These are phyloP conservation scores for Trachops cirrhosus DNA, from an alignment of 2,797 vertebrate genomes.

Conservation along the genomic window DNA sequence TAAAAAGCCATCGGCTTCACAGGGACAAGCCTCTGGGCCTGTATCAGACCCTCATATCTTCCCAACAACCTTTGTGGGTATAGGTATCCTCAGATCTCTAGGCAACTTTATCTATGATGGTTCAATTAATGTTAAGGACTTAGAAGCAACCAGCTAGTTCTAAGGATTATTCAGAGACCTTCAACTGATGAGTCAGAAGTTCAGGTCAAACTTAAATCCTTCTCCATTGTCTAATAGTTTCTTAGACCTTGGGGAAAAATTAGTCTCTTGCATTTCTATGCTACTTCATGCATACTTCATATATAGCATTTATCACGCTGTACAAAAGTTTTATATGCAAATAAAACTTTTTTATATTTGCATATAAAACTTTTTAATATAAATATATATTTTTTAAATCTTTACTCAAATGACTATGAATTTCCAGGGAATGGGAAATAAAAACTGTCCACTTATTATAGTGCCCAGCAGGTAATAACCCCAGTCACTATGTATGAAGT, in stretches of 20 bases:
- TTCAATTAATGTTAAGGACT: not conserved
- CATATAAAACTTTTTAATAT: not conserved
- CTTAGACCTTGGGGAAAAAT: not conserved
- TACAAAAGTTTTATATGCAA: not conserved
- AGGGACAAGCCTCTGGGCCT: not conserved
- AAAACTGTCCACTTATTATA: not conserved
- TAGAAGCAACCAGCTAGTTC: not conserved
- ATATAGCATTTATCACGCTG: not conserved
- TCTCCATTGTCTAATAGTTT: not conserved
- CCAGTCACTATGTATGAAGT: not conserved
- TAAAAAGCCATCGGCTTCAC: not conserved
- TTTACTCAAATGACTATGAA: not conserved
- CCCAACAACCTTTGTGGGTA: not conserved
- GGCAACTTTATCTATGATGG: not conserved
- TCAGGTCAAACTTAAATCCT: conserved; percentile 14
- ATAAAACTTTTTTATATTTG: not conserved
- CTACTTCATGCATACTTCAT: not conserved
- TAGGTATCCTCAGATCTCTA: not conserved
- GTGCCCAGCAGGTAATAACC: not conserved
- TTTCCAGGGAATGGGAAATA: not conserved
- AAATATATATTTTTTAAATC: not conserved
- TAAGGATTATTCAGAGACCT: not conserved
- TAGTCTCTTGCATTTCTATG: not conserved
- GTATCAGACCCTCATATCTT: not conserved
- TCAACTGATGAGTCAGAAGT: not conserved